Evolutionary conservation across 1,140 invertebrate genomes (phyloP), one percentile per base, ranked within the genome.

Genomic region (Diabrotica virgifera): DNA sequence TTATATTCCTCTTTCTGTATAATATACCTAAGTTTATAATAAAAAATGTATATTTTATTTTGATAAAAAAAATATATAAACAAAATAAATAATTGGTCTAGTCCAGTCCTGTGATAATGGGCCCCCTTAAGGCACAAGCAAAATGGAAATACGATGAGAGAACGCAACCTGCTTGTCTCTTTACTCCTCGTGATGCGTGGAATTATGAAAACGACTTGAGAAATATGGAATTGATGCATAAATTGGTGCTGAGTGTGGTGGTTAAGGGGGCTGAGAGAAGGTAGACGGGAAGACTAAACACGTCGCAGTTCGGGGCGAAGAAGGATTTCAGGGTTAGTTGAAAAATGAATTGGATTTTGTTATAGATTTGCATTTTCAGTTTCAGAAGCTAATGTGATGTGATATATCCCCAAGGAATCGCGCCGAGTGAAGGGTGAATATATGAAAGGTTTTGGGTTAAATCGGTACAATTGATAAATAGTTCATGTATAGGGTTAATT

Each of bases 161-260:
- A 69, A 65, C 66, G 68, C 35, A 38, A 24, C 12, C 67, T 67
- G 68, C 69, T 72, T 69, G 75, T 70, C 74, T 70, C 69, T 65
- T 71, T 70, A 70, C 72, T 69, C 70, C 73, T 75, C 70, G 72
- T 75, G 77, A 76, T 78, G 76, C 76, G 74, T 74, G 74, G 77
- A 77, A 79, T 79, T 78, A 78, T 77, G 77, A 77, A 77, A 79
- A 78, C 75, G 77, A 79, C 77, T 77, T 76, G 75, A 73, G 73
- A 78, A 79, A 77, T 79, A 79, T 79, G 76, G 77, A 77, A 79
- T 74, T 74, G 76, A 79, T 76, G 76, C 76, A 77, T 77, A 78
- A 76, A 76, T 78, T 76, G 69, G 70, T 59, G 36, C 37, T 52
- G 60, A 36, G 36, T 54, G 51, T 9, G 40, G 40, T 46, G 37